Evolutionary conservation across 1,140 invertebrate species (phyloP).

Genomic region (Helicorthomorpha holstii): DNA sequence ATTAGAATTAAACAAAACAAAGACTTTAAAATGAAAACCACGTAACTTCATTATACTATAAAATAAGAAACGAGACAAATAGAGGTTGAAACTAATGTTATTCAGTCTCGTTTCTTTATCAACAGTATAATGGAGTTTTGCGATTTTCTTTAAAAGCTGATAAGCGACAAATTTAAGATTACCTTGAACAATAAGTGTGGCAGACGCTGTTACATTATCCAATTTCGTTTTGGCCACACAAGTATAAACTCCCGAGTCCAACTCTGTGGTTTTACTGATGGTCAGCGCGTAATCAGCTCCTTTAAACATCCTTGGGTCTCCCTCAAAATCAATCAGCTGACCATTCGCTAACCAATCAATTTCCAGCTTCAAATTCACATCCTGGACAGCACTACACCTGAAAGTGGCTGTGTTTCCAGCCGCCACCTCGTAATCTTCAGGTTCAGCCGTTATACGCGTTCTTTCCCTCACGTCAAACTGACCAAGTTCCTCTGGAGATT

Average conservation of each 20-base stretch:
- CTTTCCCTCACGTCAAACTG: constrained; percentile 54
- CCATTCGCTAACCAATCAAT: constrained; percentile 81
- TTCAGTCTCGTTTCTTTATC: no score
- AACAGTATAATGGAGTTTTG: background rate
- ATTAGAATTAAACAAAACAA: no score
- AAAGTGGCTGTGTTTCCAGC: constrained; percentile 80
- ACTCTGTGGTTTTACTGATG: constrained; percentile 80
- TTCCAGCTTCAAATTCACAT: constrained; percentile 53
- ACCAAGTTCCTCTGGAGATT: constrained; percentile 10
- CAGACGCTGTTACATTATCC: constrained; percentile 62
- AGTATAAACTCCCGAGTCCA: constrained; percentile 88
- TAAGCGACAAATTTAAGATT: background rate
- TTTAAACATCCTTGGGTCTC: constrained; percentile 43
- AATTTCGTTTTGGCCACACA: constrained; percentile 83
- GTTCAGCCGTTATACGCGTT: constrained; percentile 65
- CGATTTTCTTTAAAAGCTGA: no score
- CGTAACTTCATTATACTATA: constrained; percentile 1
- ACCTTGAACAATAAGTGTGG: constrained; percentile 83
- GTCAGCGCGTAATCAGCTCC: constrained; percentile 72
- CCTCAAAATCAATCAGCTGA: constrained; percentile 68
- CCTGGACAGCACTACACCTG: constrained; percentile 75
- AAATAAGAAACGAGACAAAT: background rate
- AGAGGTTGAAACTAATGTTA: background rate
- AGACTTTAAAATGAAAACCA: no score
- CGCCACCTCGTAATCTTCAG: constrained; percentile 76